Evolutionary conservation across 2,113 vertebrate genomes (phyloP).

Genomic region (Siphamia tubifer): DNA sequence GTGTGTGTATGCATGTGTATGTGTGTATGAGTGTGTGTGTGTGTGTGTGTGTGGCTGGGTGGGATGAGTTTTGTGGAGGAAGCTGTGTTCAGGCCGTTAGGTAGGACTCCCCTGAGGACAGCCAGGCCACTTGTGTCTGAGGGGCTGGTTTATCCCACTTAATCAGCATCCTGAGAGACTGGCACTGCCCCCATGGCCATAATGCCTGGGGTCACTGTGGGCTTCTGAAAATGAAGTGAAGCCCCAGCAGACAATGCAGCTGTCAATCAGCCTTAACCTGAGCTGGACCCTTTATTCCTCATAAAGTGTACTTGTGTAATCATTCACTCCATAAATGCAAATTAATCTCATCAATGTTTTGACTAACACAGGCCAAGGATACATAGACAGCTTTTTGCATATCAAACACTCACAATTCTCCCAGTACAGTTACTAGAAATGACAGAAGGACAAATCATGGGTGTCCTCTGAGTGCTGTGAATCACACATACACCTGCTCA

Average conservation of each 20-base stretch:
- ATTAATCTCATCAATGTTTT: constrained; percentile 72
- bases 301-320: constrained; percentile 75
- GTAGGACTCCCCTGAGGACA: constrained; percentile 56
- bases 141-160: constrained; percentile 77
- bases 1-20: no score
- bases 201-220: constrained; percentile 69
- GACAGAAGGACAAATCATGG: constrained; percentile 8
- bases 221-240: constrained; percentile 72
- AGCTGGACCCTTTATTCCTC: constrained; percentile 65
- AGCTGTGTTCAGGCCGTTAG: constrained; percentile 34
- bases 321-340: constrained; percentile 77
- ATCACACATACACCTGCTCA: constrained; percentile 1
- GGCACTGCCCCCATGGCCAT: constrained; percentile 73
- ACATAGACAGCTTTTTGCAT: constrained; percentile 36
- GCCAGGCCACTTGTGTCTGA: constrained; percentile 64
- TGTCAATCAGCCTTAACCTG: constrained; percentile 80
- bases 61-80: constrained; percentile 10
- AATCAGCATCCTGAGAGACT: constrained; percentile 77
- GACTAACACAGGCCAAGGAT: constrained; percentile 47
- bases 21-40: no score
- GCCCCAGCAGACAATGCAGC: constrained; percentile 67
- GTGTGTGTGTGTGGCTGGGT: not conserved
- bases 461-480: constrained; percentile 12
- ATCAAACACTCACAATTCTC: constrained; percentile 34
- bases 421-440: constrained; percentile 27